Evolutionary conservation across 2,113 vertebrate genomes (phyloP).

Genomic region (Oreochromis tanganicae): DNA sequence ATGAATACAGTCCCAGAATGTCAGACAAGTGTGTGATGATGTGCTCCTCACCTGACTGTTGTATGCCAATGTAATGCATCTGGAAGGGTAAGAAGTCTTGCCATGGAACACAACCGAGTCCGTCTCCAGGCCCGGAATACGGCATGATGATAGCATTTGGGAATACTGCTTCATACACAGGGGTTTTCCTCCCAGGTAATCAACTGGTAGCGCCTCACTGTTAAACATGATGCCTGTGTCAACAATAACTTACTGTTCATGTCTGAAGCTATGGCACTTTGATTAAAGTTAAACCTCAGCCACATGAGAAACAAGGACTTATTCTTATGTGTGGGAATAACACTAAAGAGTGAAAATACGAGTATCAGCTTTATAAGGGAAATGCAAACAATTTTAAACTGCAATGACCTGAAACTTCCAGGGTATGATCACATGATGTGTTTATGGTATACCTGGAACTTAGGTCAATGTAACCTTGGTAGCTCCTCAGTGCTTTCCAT

Average conservation of each 20-base stretch:
- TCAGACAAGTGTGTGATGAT: neutral
- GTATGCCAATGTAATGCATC: neutral
- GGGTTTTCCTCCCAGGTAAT: neutral
- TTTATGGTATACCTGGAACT: neutral
- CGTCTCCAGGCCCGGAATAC: neutral
- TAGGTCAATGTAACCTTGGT: neutral
- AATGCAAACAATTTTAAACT: neutral
- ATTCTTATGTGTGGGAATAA: neutral
- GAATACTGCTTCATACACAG: neutral
- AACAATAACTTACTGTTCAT: neutral
- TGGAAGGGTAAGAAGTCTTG: neutral
- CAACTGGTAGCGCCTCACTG: neutral
- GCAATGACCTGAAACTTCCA: neutral
- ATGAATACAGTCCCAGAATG: neutral
- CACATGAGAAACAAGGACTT: neutral
- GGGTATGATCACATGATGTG: neutral
- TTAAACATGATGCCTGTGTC: neutral
- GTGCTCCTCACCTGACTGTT: neutral
- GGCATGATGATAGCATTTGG: neutral
- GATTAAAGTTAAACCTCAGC: neutral
- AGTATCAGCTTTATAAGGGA: neutral
- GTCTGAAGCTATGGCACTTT: neutral
- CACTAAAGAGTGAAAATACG: neutral
- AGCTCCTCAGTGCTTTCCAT: neutral
- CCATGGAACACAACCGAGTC: neutral